Evolutionary conservation across 2,888 invertebrate genomes (phyloP).

Genomic region (Meloe dianella): DNA sequence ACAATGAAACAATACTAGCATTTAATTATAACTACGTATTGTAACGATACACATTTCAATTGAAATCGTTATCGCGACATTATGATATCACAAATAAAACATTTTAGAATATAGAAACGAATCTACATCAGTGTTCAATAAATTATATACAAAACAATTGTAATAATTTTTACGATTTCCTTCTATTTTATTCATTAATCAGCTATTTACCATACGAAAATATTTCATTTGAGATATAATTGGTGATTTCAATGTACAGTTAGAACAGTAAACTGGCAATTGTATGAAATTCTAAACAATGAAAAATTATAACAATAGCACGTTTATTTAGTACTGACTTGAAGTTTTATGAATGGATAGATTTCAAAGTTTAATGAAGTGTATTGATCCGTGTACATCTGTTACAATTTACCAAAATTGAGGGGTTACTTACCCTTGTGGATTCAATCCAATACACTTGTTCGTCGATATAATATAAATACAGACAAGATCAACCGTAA

Average conservation of each 20-base stretch:
- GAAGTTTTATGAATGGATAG: neutral
- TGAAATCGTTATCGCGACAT: conserved; percentile 48
- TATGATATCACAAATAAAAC: conserved; percentile 49
- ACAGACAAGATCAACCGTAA: too few relatives aligned
- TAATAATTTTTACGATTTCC: neutral
- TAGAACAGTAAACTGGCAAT: neutral
- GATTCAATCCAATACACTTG: conserved; percentile 6
- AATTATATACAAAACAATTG: conserved; percentile 17
- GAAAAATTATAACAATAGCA: neutral
- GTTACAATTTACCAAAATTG: neutral
- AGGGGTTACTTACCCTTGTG: neutral
- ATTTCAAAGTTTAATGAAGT: conserved; percentile 12
- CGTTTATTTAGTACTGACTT: neutral
- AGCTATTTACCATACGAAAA: neutral
- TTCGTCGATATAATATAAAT: neutral
- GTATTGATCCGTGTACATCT: conserved; percentile 12
- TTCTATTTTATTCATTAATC: neutral
- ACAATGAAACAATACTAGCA: conserved; percentile 26
- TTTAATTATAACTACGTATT: conserved; percentile 35
- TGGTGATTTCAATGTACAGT: conserved; percentile 6
- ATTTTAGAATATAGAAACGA: conserved; percentile 24
- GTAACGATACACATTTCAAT: conserved; percentile 50
- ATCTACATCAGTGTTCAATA: conserved; percentile 40
- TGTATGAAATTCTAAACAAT: neutral
- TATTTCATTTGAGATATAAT: neutral